These are phyloP conservation scores for Mongoloraphidia duomilia DNA, from an alignment of 2,888 invertebrate species.

Conservation along the genomic window DNA sequence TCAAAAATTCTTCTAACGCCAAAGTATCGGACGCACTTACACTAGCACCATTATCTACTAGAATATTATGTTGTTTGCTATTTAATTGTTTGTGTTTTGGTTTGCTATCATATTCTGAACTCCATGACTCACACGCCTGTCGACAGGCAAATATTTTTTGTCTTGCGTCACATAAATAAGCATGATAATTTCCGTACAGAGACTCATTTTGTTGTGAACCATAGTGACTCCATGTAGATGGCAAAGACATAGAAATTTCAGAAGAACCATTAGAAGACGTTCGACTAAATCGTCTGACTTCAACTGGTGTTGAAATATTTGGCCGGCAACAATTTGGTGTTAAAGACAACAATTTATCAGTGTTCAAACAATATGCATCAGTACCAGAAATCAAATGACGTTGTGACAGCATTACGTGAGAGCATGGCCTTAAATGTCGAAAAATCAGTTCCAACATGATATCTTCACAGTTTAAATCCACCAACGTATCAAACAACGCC, in stretches of 20 bases:
- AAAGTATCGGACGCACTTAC: no score
- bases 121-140: slow-evolving; percentile 64
- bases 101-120: slow-evolving; percentile 36
- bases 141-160: slow-evolving; percentile 60
- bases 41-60: no score
- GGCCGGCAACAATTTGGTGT: slow-evolving; percentile 48
- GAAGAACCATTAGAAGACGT: neutral
- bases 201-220: slow-evolving; percentile 43
- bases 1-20: no score
- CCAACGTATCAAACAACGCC: slow-evolving; percentile 77
- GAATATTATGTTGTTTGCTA: no score
- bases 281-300: neutral
- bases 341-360: slow-evolving; percentile 59
- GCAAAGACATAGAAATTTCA: slow-evolving; percentile 1
- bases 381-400: slow-evolving; percentile 51
- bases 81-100: no score
- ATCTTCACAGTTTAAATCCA: slow-evolving; percentile 90
- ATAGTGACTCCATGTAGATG: slow-evolving; percentile 38
- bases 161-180: slow-evolving; percentile 75
- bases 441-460: slow-evolving; percentile 84
- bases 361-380: slow-evolving; percentile 58
- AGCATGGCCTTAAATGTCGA: slow-evolving; percentile 68
- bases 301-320: slow-evolving; percentile 7
- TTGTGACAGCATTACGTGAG: slow-evolving; percentile 71
- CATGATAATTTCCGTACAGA: slow-evolving; percentile 66